Conservation (phyloP, 2,888 invertebrate genomes). For the Myopa testacea region DNA sequence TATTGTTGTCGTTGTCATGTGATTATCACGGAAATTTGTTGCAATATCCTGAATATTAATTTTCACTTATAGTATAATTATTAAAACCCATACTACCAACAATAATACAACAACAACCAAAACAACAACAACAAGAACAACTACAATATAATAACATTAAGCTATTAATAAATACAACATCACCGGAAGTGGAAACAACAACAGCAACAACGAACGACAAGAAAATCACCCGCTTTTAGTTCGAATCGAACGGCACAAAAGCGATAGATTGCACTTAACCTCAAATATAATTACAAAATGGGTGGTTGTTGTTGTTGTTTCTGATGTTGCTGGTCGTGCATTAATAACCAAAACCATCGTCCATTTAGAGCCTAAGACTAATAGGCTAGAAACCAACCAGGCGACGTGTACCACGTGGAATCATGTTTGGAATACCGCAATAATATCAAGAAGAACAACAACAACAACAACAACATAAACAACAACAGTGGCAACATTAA, state of each 20-base stretch:
- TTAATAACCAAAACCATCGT: not conserved
- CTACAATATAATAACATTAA: too few relatives aligned
- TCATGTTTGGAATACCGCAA: not conserved
- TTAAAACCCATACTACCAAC: not conserved
- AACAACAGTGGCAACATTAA: not conserved
- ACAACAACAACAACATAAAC: not conserved
- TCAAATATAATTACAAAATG: slow-evolving; percentile 33
- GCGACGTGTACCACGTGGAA: not conserved
- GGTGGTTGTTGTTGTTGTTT: slow-evolving; percentile 1
- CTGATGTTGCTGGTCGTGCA: not conserved
- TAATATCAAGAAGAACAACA: not conserved
- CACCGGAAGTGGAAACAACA: not conserved
- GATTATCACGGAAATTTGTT: not conserved
- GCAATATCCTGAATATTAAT: not conserved
- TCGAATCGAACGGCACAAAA: slow-evolving; percentile 6
- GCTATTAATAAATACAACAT: not conserved
- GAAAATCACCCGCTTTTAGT: not conserved
- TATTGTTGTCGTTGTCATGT: not conserved
- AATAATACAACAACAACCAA: not conserved
- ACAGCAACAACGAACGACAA: not conserved
- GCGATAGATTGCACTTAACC: slow-evolving; percentile 28
- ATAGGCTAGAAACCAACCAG: slow-evolving; percentile 5
- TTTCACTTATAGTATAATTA: not conserved
- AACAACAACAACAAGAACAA: not conserved
- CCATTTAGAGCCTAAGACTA: slow-evolving; percentile 6